Conservation (phyloP, 2,113 vertebrate species). For the Eidolon helvum region DNA sequence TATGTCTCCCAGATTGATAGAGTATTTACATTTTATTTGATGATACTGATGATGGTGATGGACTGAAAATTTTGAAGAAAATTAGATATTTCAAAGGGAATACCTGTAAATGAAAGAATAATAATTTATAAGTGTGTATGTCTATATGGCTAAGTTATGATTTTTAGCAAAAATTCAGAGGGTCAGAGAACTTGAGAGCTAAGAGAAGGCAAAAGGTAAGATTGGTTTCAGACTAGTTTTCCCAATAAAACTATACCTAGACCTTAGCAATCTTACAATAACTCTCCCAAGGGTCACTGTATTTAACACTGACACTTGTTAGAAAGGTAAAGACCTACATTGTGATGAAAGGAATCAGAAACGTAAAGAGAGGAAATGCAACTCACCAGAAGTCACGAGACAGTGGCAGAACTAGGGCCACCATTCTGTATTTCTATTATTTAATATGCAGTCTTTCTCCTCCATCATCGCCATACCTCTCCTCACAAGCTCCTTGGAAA, state of each 20-base stretch:
- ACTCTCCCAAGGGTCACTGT: background rate
- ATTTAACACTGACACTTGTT: background rate
- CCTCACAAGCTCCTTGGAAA: background rate
- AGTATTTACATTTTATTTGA: conserved; percentile 48
- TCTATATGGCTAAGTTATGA: background rate
- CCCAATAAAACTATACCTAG: background rate
- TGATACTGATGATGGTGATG: background rate
- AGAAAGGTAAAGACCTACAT: background rate
- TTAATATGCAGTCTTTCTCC: background rate
- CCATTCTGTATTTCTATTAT: background rate
- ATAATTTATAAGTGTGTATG: background rate
- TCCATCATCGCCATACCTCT: rapidly evolving
- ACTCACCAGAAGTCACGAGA: background rate
- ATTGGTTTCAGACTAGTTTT: background rate
- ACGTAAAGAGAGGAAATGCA: background rate
- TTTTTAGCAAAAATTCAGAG: background rate
- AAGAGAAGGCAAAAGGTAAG: background rate
- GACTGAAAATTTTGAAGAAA: background rate
- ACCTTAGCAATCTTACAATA: background rate
- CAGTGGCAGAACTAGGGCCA: background rate
- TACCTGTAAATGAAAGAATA: background rate
- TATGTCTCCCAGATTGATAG: background rate
- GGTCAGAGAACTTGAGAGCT: background rate
- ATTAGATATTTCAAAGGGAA: conserved; percentile 22
- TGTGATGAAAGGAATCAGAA: background rate